Evolutionary conservation across 2,888 invertebrate species (phyloP), one percentile per base, ranked within the genome.

Genomic region (Pyrrhopygopsis socrates): DNA sequence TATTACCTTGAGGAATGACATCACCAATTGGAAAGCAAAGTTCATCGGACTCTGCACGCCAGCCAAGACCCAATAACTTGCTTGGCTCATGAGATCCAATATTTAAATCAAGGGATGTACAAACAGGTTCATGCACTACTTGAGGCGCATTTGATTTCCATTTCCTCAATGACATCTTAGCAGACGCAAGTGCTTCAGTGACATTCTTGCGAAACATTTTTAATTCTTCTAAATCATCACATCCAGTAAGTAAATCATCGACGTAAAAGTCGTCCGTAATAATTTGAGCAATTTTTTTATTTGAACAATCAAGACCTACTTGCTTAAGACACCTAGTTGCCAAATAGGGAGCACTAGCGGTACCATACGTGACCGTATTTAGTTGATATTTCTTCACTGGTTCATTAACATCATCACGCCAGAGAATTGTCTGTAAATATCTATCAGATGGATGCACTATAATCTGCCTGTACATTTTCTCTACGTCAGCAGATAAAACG

Each of bases 341-440:
- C 1, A 93, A 71, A 80, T 81, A 93, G 1, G 91, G 91, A 1
- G 90, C 93, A 71, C 91, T 90, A 6, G 92, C 85, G 8, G 90
- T 91, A 15, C 91, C 93, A 50, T 92, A 93, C 5, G 89, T 92
- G 1, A 92, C 91, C 2, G 90, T 91, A 65, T 94, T 93, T 29
- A 93, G 41, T 24, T 84, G 30, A 68, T 83, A 92, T 0, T 20
- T 13, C 30, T 91, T 83, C 11, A 92, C 2, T 1, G 83, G 68
- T 2, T 84, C 38, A 4, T 29, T 30, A 1, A 83, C n/a, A 54
- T 92, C 24, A 50, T 83, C 82, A 65, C 93, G 91, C 92, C 92
- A 93, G 86, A 83, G n/a, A n/a, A 83, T 60, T 1, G 22, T 1
- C n/a, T 79, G 74, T 22, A 83, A 45, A 34, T 8, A 34, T 11